Evolutionary conservation across 2,797 vertebrate genomes (phyloP).

Genomic region (Rhinichthys osculus): DNA sequence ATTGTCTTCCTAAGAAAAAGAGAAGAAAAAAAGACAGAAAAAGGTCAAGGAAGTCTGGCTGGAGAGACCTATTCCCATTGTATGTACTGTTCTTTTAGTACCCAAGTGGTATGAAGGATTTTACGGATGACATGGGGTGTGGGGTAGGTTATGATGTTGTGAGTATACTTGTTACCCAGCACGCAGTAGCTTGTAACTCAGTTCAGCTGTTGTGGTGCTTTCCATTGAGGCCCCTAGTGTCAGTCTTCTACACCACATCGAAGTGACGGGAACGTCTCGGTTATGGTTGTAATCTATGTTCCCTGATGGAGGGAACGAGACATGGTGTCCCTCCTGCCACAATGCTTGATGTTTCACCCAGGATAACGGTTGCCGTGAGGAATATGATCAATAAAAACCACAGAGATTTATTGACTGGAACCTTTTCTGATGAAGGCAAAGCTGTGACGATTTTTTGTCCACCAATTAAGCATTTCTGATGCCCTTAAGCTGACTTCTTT

Average conservation of each 20-base stretch:
- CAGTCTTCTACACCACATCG: neutral
- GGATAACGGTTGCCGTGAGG: neutral
- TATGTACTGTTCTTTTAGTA: neutral
- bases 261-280: neutral
- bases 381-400: neutral
- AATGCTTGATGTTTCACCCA: neutral
- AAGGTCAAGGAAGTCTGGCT: neutral
- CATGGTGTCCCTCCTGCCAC: neutral
- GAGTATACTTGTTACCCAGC: neutral
- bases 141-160: neutral
- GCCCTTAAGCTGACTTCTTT: neutral
- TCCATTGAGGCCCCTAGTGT: neutral
- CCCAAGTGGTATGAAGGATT: neutral
- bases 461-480: neutral
- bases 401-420: neutral
- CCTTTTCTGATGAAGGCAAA: neutral
- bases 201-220: neutral
- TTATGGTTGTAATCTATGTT: neutral
- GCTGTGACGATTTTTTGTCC: neutral
- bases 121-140: neutral
- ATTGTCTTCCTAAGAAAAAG: neutral
- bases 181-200: neutral
- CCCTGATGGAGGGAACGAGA: neutral
- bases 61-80: neutral
- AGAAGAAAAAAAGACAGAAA: neutral